Evolutionary conservation across 2,113 vertebrate genomes (phyloP), one percentile per base, ranked within the genome.

Genomic region (Cheilinus undulatus): DNA sequence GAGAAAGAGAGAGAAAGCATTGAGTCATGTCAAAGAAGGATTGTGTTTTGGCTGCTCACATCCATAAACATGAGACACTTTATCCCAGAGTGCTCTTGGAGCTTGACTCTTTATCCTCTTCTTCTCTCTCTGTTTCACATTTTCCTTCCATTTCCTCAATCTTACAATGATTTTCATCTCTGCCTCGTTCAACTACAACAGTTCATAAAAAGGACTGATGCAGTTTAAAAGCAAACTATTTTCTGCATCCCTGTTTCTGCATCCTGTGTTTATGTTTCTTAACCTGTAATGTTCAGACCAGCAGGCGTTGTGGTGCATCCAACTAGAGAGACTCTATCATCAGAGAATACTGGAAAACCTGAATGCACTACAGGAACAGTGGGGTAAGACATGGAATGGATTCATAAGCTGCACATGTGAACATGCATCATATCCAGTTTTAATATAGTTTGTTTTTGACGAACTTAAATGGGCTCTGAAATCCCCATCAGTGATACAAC

Each of bases 301-400:
- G 86, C 92, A 92, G 79, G 98, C 97, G 0, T 91, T 99, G 83
- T 94, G 95, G 65, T 99, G 97, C 84, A 94, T 99, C 88, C 95
- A 97, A 46, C 93, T 99, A 65, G 96, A 99, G 89, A 92, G 93
- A 53, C 77, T 97, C 14, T 99, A 99, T 86, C 97, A 99, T 38
- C 95, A 99, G 76, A 95, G 96, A 51, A 78, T 99, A 53, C 87
- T 99, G 67, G 93, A 95, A 79, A 99, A 99, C 91, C 94, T 99
- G 68, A 93, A 94, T 80, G 90, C 93, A 71, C 94, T 99, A 87
- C 96, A 98, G 73, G 91, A 96, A 20, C 94, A 96, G 28, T 99
- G 97, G 97, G 97, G 98, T 99, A 88, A 91, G n/a, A n/a, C n/a
- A n/a, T n/a, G n/a, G n/a, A n/a, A n/a, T n/a, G n/a, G n/a, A n/a